Conservation (phyloP, 2,797 vertebrate genomes). For the Notamacropus eugenii region DNA sequence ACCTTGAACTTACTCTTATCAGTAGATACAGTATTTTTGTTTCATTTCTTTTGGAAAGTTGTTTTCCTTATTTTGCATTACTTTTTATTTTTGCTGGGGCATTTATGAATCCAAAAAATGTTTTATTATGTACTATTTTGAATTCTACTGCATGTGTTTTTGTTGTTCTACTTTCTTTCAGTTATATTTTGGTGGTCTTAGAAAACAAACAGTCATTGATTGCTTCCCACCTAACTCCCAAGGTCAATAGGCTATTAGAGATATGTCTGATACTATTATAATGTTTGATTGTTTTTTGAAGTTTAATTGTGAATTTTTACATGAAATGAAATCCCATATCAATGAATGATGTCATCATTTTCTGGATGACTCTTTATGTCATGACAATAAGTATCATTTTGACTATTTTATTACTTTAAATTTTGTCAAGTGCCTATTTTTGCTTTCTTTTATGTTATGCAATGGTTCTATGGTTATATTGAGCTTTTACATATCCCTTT, state of each 20-base stretch:
- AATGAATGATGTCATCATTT: background rate
- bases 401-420: slow-evolving; percentile 39
- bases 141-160: slow-evolving; percentile 12
- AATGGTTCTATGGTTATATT: slow-evolving; percentile 31
- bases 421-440: slow-evolving; percentile 37
- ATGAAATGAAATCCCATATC: background rate
- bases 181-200: slow-evolving; percentile 9
- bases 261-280: background rate
- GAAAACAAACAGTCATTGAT: slow-evolving; percentile 31
- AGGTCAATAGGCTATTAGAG: slow-evolving; percentile 14
- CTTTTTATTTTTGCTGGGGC: slow-evolving; percentile 22
- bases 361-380: background rate
- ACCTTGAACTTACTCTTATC: slow-evolving; percentile 36
- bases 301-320: background rate
- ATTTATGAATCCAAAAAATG: slow-evolving; percentile 14
- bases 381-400: slow-evolving; percentile 11
- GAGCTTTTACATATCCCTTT: slow-evolving; percentile 42
- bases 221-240: background rate
- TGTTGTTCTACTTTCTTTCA: slow-evolving; percentile 9
- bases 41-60: slow-evolving; percentile 58
- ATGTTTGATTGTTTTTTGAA: background rate
- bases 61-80: background rate
- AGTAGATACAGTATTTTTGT: slow-evolving; percentile 25
- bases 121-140: slow-evolving; percentile 27
- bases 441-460: slow-evolving; percentile 21